Percentiles rank a stretch among this genome's conserved stretches.
Conservation (phyloP, 92 coral and sea anemone genomes). For the Zoanthus solanderi region DNA sequence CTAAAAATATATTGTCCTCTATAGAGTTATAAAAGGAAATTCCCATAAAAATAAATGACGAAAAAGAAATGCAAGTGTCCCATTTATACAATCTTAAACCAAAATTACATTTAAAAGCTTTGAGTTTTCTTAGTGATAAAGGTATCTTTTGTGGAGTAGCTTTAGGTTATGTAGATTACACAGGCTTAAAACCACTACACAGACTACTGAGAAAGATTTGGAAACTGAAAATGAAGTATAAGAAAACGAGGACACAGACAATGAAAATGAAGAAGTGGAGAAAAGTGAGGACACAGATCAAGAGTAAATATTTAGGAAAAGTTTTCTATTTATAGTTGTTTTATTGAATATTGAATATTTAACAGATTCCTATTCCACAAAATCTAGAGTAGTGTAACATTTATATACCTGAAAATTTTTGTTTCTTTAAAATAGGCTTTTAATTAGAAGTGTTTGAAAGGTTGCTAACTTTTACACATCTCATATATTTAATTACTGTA, state of each 20-base stretch:
- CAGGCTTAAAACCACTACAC: conserved; percentile 52
- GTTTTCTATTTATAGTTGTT: conserved; percentile 20
- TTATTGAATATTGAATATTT: conserved; percentile 1
- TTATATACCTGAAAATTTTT: conserved; percentile 10
- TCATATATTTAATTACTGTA: conserved; percentile 4
- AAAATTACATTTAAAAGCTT: conserved; percentile 46
- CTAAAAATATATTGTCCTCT: conserved; percentile 38
- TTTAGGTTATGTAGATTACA: conserved; percentile 54
- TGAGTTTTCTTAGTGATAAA: conserved; percentile 41
- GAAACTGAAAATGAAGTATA: conserved; percentile 41
- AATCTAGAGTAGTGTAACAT: conserved; percentile 3
- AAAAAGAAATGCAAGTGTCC: conserved; percentile 52
- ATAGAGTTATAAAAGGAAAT: conserved; percentile 48
- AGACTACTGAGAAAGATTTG: conserved; percentile 48
- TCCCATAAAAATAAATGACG: conserved; percentile 49
- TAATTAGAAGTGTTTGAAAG: conserved; percentile 2
- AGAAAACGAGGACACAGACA: conserved; percentile 36
- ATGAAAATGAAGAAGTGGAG: conserved; percentile 41
- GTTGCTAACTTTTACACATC: conserved; percentile 9
- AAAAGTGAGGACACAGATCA: conserved; percentile 28
- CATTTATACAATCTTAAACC: conserved; percentile 50
- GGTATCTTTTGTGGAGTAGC: conserved; percentile 55
- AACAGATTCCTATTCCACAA: conserved; percentile 5
- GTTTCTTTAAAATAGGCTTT: conserved; percentile 15
- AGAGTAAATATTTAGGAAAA: conserved; percentile 23